These are phyloP conservation scores for Ondatra zibethicus DNA, from an alignment of 2,113 vertebrate species.

Conservation along the genomic window DNA sequence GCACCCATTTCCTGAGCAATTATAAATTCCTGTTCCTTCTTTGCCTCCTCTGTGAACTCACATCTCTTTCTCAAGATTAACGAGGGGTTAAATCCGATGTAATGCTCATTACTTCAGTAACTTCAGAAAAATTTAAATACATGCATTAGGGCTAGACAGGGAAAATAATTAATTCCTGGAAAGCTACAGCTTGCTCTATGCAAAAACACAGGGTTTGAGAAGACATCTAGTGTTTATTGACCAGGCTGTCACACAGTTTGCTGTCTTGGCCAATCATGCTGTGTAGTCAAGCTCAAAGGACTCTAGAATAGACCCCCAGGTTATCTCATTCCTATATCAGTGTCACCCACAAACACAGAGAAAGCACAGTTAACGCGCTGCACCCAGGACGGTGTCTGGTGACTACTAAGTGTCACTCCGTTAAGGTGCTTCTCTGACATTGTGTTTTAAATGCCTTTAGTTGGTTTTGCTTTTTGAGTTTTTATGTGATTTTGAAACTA, in stretches of 20 bases:
- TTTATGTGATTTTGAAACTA: not conserved
- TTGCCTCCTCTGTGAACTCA: constrained; percentile 30
- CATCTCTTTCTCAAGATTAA: constrained; percentile 47
- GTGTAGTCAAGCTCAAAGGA: not conserved
- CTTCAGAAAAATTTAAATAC: constrained; percentile 62
- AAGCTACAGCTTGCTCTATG: constrained; percentile 44
- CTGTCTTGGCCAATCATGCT: not conserved
- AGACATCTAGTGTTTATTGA: constrained; percentile 4
- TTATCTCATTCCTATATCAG: not conserved
- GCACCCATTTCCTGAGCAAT: not conserved
- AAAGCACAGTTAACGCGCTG: not conserved
- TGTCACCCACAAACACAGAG: not conserved
- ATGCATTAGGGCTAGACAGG: constrained; percentile 37
- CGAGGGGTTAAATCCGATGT: constrained; percentile 41
- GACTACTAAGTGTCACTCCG: not conserved
- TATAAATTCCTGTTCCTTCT: constrained; percentile 33
- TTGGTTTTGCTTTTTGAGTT: too few species aligned
- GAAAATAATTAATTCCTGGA: constrained; percentile 52
- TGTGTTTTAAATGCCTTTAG: not conserved
- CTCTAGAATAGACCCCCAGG: not conserved
- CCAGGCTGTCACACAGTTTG: not conserved
- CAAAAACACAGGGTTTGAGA: constrained; percentile 43
- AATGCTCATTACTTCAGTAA: constrained; percentile 63
- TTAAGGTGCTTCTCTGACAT: not conserved
- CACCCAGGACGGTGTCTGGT: too few species aligned